Conservation (phyloP, 1,140 invertebrate species). For the Philaenus spumarius region DNA sequence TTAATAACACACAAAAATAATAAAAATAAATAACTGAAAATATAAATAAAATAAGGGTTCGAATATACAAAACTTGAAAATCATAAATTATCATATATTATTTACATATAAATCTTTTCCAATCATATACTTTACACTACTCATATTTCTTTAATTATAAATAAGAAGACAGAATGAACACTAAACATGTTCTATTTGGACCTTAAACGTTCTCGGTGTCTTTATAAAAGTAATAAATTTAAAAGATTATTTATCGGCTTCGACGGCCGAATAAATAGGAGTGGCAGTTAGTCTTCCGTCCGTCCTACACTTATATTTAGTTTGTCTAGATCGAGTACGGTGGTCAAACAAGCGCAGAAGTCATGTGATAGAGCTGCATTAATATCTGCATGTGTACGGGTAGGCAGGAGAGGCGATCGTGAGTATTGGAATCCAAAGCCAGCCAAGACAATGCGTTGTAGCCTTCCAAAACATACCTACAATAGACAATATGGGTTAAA, state of each 20-base stretch:
- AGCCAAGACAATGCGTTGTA: slow-evolving; percentile 99
- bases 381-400: slow-evolving; percentile 96
- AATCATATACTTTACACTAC: not conserved
- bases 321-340: not conserved
- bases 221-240: not conserved
- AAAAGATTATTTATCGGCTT: not conserved
- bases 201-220: not conserved
- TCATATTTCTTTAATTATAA: not conserved
- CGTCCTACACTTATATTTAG: not conserved
- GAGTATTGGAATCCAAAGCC: slow-evolving; percentile 87
- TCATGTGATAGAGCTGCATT: slow-evolving; percentile 92
- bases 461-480: slow-evolving; percentile 93
- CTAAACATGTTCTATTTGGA: not conserved
- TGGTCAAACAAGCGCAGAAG: slow-evolving; percentile 79
- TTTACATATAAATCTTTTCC: not conserved
- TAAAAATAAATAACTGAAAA: slow-evolving; percentile 6
- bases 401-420: slow-evolving; percentile 93
- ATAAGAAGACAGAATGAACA: too few relatives aligned
- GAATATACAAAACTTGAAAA: not conserved
- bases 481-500: too few relatives aligned
- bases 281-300: too few relatives aligned
- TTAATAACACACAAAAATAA: not conserved
- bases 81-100: slow-evolving; percentile 10
- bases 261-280: too few relatives aligned
- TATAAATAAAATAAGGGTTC: not conserved